Base-by-base conservation (phyloP, 1,140 invertebrate species). In the Proales similis region DNA sequence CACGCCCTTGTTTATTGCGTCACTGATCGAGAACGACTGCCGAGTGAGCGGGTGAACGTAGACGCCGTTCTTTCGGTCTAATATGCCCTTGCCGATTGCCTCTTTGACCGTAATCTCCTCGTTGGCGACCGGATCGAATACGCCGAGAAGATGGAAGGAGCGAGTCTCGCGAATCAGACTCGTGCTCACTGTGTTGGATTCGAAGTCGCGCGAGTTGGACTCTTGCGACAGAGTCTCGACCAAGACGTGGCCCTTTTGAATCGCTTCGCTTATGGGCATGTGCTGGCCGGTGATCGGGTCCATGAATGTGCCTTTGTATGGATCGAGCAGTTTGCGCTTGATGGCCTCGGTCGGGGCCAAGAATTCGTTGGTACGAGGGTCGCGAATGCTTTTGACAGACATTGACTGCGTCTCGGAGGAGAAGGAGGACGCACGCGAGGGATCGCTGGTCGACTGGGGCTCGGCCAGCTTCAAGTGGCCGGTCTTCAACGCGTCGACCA, bases 291-390 rank as follows among this genome's bases (percentile, higher is more conserved):
- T 70, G 17, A 66, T 30, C 7, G 63, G 39, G 64, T 74, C 70
- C 51, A 66, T 64, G n/a, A 72, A 48, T 20, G 47, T 63, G 9
- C 66, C 66, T 53, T 68, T 63, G 0, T 64, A 51, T 12, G 65
- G 64, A 65, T 72, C 67, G 53, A 70, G 65, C 7, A 68, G 62
- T 61, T 71, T 72, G 65, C 67, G 66, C 45, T 71, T 70, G 29
- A 92, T 80, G 0, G 88, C 89, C 72, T 88, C 85, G 70, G 87
- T 82, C 45, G 90, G 82, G 4, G 83, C 80, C 67, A 89, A 81
- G 17, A 76, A 66, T 2, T 82, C 77, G 67, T 82, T 80, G 17
- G 82, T 85, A 45, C 81, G 81, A 5, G 84, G 85, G 74, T 89
- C 84, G 38, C 77, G 83, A 70, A 88, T 84, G 57, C 83, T 82